These are phyloP conservation scores for Perca flavescens DNA, from an alignment of 2,113 vertebrate genomes.

Conservation along the genomic window DNA sequence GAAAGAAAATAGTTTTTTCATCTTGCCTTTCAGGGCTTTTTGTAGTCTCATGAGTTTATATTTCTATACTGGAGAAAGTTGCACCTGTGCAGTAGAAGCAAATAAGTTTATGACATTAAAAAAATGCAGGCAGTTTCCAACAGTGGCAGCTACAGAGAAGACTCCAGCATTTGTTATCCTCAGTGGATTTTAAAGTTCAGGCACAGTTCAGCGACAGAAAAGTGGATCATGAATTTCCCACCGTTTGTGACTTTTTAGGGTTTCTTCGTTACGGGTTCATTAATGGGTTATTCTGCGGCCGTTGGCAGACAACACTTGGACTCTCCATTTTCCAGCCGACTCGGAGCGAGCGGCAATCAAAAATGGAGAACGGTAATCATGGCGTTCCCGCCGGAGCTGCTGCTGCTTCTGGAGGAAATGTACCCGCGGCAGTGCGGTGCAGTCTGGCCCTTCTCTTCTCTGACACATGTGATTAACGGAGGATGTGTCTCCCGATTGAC, in stretches of 20 bases:
- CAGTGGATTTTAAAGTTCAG: conserved; percentile 22
- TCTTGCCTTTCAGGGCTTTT: no score
- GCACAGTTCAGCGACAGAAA: conserved; percentile 11
- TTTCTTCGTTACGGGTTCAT: conserved; percentile 40
- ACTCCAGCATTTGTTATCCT: neutral
- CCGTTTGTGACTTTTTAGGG: neutral
- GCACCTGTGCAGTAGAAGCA: no score
- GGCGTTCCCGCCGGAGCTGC: conserved; percentile 18
- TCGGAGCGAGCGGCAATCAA: conserved; percentile 31
- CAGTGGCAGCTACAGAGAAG: neutral
- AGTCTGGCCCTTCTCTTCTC: conserved; percentile 21
- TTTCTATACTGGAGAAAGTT: no score
- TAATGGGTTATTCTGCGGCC: conserved; percentile 27
- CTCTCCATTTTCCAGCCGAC: conserved; percentile 40
- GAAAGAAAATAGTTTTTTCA: no score
- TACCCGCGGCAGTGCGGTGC: conserved; percentile 30
- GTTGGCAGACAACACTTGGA: conserved; percentile 22
- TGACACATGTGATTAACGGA: conserved; percentile 54
- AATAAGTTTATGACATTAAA: no score
- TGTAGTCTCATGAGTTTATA: no score
- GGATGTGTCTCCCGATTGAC: conserved; percentile 31
- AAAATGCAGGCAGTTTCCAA: no score
- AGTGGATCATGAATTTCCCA: neutral
- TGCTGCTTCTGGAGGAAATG: conserved; percentile 39
- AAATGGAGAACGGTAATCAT: conserved; percentile 41